Conservation (phyloP, 2,888 invertebrate species). For the Drosophila nr. fundita region DNA sequence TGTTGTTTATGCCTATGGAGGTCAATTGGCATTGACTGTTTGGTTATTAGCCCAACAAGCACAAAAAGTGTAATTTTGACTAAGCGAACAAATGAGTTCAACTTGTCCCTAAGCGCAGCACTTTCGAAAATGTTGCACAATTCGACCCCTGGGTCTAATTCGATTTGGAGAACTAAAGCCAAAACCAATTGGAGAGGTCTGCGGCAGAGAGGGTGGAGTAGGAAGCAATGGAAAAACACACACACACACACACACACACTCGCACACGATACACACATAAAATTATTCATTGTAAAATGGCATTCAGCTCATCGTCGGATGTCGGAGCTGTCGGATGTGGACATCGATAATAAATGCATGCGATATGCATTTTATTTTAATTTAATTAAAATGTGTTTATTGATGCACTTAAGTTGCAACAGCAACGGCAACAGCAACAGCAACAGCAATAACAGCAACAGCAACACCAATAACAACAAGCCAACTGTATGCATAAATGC, state of each 20-base stretch:
- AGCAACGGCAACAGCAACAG: constrained; percentile 25
- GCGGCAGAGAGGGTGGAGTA: not conserved
- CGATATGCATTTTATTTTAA: constrained; percentile 70
- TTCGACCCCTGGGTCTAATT: constrained; percentile 74
- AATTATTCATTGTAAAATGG: constrained; percentile 67
- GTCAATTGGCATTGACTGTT: not conserved
- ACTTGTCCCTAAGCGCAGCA: constrained; percentile 46
- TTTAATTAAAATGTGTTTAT: constrained; percentile 80
- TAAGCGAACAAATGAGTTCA: constrained; percentile 54
- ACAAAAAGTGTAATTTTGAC: constrained; percentile 14
- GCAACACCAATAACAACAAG: constrained; percentile 15
- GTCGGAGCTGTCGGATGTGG: constrained; percentile 49
- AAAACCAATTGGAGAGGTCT: constrained; percentile 3
- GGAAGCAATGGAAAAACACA: constrained; percentile 33
- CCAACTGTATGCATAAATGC: constrained; percentile 52
- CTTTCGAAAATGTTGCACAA: constrained; percentile 69
- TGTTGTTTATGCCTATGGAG: not conserved
- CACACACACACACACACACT: not conserved
- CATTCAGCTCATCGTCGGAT: constrained; percentile 35
- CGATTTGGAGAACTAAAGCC: constrained; percentile 71
- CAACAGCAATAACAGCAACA: constrained; percentile 19
- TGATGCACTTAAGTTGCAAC: constrained; percentile 74
- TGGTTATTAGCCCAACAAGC: constrained; percentile 3
- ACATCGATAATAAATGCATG: constrained; percentile 69
- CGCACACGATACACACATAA: constrained; percentile 54